Conservation (phyloP, 2,113 vertebrate species). For the Myiozetetes cayanensis region DNA sequence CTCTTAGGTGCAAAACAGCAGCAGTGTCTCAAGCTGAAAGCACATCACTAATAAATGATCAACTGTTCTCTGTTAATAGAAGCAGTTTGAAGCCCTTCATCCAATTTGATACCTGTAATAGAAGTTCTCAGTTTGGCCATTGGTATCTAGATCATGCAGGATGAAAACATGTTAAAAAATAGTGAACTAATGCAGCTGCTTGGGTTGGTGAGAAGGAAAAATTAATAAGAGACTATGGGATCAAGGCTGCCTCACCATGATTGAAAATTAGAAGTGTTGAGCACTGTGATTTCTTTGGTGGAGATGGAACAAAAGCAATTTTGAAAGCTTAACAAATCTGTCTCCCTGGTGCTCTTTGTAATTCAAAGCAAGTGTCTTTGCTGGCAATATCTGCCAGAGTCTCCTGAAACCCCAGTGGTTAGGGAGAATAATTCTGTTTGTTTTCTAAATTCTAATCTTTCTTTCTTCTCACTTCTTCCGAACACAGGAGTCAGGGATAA, state of each 20-base stretch:
- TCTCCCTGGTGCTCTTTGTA: slow-evolving; percentile 19
- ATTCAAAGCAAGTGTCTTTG: slow-evolving; percentile 11
- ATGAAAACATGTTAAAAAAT: not conserved
- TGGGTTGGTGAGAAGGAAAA: not conserved
- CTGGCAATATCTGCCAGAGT: not conserved
- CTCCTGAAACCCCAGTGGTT: not conserved
- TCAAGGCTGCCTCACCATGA: not conserved
- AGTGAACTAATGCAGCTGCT: not conserved
- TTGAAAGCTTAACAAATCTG: slow-evolving; percentile 12
- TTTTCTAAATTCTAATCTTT: not conserved
- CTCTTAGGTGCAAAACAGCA: not conserved
- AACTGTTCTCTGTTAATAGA: not conserved
- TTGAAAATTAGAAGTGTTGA: slow-evolving; percentile 46
- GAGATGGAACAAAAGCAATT: slow-evolving; percentile 37
- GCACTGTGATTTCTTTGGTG: slow-evolving; percentile 29
- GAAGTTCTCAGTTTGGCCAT: not conserved
- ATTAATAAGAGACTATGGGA: slow-evolving; percentile 9
- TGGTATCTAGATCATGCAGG: not conserved
- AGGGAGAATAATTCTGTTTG: not conserved
- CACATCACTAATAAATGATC: not conserved
- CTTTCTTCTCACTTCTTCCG: not conserved
- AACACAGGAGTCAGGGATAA: not conserved
- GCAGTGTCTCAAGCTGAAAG: not conserved
- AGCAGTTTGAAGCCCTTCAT: not conserved
- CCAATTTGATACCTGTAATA: not conserved